phyloP scores from a whole-genome alignment of 2,888 invertebrate genomes.

The Glyphotaelius pellucidus region DNA sequence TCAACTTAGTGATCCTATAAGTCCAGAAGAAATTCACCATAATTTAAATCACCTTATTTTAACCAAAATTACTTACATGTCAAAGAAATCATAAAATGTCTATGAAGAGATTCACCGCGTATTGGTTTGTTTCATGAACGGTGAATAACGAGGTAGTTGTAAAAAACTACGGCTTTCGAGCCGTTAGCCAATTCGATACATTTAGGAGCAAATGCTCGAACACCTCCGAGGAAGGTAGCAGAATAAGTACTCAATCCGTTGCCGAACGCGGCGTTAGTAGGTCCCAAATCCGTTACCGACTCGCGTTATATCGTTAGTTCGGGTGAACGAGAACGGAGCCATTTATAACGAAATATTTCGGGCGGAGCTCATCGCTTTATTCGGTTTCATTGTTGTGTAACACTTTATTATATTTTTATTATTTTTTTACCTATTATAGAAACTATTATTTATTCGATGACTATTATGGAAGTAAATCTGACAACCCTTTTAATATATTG shows the following conservation, averaged over 20 bases:
- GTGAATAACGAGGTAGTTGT: background rate
- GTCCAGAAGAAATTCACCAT: background rate
- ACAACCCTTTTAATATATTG: background rate
- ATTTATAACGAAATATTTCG: constrained; percentile 30
- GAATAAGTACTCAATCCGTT: background rate
- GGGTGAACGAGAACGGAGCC: constrained; percentile 7
- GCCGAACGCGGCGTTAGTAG: background rate
- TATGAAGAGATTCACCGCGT: background rate
- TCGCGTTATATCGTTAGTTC: constrained; percentile 21
- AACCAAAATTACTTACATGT: background rate
- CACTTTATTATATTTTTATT: constrained; percentile 29
- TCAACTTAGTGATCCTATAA: background rate
- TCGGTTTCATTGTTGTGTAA: constrained; percentile 17
- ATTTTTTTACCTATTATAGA: background rate
- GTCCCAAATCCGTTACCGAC: background rate
- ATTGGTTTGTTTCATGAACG: background rate
- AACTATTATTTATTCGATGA: background rate
- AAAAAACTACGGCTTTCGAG: constrained; percentile 47
- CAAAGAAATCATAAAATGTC: background rate
- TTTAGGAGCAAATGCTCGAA: background rate
- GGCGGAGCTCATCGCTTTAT: constrained; percentile 9
- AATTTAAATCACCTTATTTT: background rate
- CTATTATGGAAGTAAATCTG: background rate
- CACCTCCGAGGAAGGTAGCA: constrained; percentile 15
- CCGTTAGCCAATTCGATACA: constrained; percentile 57